Evolutionary conservation across 2,888 invertebrate genomes (phyloP).

Genomic region (Nomada ruficornis): DNA sequence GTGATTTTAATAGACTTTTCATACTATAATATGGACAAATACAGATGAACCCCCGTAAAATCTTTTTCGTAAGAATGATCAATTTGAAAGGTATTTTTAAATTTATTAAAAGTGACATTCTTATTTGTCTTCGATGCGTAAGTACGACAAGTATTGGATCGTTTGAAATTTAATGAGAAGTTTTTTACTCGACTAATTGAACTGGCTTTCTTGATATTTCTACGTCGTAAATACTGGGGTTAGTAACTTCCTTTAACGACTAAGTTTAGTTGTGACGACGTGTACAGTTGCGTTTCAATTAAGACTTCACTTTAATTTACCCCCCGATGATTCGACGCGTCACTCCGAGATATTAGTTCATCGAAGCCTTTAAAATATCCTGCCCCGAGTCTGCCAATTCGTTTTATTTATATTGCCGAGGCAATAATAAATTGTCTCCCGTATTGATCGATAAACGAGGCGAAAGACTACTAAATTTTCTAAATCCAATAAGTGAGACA

Average conservation of each 20-base stretch:
- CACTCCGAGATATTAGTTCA: constrained; percentile 59
- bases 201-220: constrained; percentile 14
- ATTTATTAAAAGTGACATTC: too few species aligned
- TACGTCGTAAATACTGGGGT: background rate
- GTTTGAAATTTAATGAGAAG: background rate
- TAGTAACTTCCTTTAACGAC: constrained; percentile 23
- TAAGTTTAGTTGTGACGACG: constrained; percentile 36
- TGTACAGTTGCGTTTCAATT: constrained; percentile 61
- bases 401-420: constrained; percentile 18
- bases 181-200: background rate
- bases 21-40: too few species aligned
- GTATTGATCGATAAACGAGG: constrained; percentile 9
- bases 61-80: too few species aligned
- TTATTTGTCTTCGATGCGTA: too few species aligned
- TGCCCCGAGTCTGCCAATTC: constrained; percentile 39
- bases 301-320: constrained; percentile 78
- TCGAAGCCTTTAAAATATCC: constrained; percentile 66
- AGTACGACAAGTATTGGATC: background rate
- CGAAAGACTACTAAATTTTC: background rate
- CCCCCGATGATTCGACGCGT: constrained; percentile 70
- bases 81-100: too few species aligned
- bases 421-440: constrained; percentile 29
- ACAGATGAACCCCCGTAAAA: too few species aligned
- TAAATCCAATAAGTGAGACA: constrained; percentile 14
- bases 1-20: too few species aligned